Evolutionary conservation across 2,888 invertebrate genomes (phyloP), one percentile per base, ranked within the genome.

Genomic region (Cataglyphis livida): DNA sequence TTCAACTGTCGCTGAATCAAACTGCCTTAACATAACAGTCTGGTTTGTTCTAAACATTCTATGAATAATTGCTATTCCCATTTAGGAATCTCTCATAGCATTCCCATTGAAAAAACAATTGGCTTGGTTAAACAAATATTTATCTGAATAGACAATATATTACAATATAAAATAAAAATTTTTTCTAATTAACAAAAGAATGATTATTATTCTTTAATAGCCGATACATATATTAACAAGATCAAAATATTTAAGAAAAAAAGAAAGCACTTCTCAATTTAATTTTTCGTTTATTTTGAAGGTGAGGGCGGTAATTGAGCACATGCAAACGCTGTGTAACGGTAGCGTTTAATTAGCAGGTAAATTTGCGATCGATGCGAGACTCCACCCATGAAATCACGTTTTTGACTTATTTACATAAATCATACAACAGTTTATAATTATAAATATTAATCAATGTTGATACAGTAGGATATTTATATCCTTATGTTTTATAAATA

Each of bases 11-110:
- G 62, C 48, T 57, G 25, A 70, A 76, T 74, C 57, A 32, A 68
- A 21, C 15, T 48, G 38, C 82, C 84, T 81, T 79, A 84, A 87
- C 87, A 86, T 86, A 88, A 88, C 76, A 74, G 59, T 85, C 3
- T 18, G 86, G 15, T 15, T 89, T 74, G 81, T 84, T 84, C 76
- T 73, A 84, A 71, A 81, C 68, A 70, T 41, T 71, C 59, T 28
- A 25, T 18, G 64, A 32, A 66, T 44, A 82, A 83, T 78, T 35
- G 7, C 32, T 62, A 12, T 41, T 61, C 73, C 76, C 70, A 65
- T 70, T 57, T 32, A 73, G 35, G 21, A 68, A 74, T 84, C 35
- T 62, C 35, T 62, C 35, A 54, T 73, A 38, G 12, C 38, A 65
- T 25, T n/a, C 6, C 12, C 28, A 64, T 38, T 35, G 25, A 12